phyloP scores from a whole-genome alignment of 2,113 vertebrate genomes.

The Seriola aureovittata region DNA sequence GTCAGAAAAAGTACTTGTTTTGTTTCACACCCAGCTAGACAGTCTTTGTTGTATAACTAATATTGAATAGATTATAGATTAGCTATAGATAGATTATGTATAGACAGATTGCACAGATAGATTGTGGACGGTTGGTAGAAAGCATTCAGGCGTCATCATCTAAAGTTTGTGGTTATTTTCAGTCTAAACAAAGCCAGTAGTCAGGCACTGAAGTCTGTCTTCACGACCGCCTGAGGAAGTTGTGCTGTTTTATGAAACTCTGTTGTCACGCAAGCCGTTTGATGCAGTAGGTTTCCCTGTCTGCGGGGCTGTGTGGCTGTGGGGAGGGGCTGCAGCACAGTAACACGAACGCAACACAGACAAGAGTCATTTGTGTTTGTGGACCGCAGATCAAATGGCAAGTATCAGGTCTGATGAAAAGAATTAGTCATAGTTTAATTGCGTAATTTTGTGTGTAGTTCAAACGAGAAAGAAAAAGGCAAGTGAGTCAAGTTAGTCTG shows the following conservation, averaged over 20 bases:
- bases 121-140: background rate
- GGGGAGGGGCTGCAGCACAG: slow-evolving; percentile 47
- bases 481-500: background rate
- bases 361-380: background rate
- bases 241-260: slow-evolving; percentile 34
- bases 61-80: background rate
- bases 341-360: slow-evolving; percentile 40
- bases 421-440: background rate
- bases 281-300: slow-evolving; percentile 15
- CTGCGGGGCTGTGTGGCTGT: slow-evolving; percentile 4
- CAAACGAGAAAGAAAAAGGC: background rate
- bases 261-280: slow-evolving; percentile 42
- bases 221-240: slow-evolving; percentile 33
- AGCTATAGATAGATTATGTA: background rate
- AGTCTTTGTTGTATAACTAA: background rate
- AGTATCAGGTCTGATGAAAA: background rate
- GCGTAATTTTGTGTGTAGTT: background rate
- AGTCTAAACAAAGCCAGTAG: background rate
- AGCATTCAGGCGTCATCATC: background rate
- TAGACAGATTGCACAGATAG: background rate
- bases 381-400: background rate
- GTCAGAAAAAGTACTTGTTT: background rate
- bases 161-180: background rate
- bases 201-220: background rate
- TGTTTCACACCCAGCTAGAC: background rate